Evolutionary conservation across 37 sponge, comb jelly and placozoan genomes (phyloP).

Genomic region (Oscarella lobularis): DNA sequence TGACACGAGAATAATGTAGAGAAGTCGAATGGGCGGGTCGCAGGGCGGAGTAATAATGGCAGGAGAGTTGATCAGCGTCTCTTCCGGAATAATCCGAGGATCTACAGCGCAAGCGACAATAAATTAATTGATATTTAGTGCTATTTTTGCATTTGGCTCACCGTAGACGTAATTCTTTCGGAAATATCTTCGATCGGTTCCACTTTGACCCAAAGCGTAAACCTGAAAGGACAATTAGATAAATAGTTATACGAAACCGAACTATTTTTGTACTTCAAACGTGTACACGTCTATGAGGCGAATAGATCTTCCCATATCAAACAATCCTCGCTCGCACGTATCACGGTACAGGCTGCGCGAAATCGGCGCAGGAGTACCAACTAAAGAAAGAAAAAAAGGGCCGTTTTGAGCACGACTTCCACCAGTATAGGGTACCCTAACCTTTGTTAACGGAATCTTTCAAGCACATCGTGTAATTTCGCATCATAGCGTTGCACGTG

Average conservation of each 20-base stretch:
- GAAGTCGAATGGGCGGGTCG: neutral
- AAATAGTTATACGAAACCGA: neutral
- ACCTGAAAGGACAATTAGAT: neutral
- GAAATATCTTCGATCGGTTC: neutral
- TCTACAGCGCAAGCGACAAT: neutral
- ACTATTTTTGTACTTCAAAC: neutral
- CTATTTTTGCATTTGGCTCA: neutral
- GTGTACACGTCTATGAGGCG: neutral
- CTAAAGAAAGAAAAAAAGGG: neutral
- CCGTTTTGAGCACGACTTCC: neutral
- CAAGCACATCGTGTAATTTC: neutral
- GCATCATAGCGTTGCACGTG: neutral
- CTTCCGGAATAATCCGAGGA: neutral
- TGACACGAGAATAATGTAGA: neutral
- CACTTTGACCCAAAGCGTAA: neutral
- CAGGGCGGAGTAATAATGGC: neutral
- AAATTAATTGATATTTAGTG: neutral
- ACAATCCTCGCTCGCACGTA: neutral
- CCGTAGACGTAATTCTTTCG: neutral
- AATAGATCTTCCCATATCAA: neutral
- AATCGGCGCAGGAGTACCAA: slow-evolving; percentile 3
- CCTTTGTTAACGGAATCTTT: no score
- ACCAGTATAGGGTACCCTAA: no score
- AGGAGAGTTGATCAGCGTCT: neutral
- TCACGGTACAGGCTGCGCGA: neutral